Evolutionary conservation across 2,888 invertebrate genomes (phyloP), one percentile per base, ranked within the genome.

Genomic region (Linnaemya tessellans): DNA sequence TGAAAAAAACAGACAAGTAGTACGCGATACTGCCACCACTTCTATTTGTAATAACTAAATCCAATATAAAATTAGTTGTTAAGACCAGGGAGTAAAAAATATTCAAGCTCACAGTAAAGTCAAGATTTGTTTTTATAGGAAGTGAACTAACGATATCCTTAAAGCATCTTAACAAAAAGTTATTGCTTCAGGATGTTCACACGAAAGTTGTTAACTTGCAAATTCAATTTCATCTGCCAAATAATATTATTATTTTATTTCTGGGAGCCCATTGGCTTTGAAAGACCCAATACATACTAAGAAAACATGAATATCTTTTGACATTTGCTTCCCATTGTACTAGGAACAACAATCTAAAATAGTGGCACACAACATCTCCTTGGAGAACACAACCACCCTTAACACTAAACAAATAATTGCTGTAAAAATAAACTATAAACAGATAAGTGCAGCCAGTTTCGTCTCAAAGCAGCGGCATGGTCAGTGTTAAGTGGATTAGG

Each of bases 381-480:
- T 20, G 7, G n/a, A 65, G 5, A 73, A 58, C 15, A 51, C 64
- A 71, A 22, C 62, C 79, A 22, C 62, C 79, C 56, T 64, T 51
- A 30, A 41, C 11, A 46, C 22, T 43, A 64, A 60, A 64, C 43
- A 71, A 71, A 58, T 64, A 54, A 62, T 71, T 56, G 73, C 49
- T 41, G 58, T 51, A 22, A 25, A 67, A 67, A 67, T 49, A 70
- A 58, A 49, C 65, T 74, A 56, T 41, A 30, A 70, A 56, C 5
- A 49, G 82, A 65, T 77, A 82, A 82, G 9, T 10, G 58, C 49
- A 65, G 77, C 75, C 8, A 30, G 56, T 43, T 56, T 15, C 5
- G 30, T 67, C 41, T 60, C 35, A 35, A 10, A 41, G 43, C 25
- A 73, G 67, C 58, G 22, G 51, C 62, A 25, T 62, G 70, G 25